These are phyloP conservation scores for Ophion ventricosus DNA, from an alignment of 2,888 invertebrate species.

Conservation along the genomic window DNA sequence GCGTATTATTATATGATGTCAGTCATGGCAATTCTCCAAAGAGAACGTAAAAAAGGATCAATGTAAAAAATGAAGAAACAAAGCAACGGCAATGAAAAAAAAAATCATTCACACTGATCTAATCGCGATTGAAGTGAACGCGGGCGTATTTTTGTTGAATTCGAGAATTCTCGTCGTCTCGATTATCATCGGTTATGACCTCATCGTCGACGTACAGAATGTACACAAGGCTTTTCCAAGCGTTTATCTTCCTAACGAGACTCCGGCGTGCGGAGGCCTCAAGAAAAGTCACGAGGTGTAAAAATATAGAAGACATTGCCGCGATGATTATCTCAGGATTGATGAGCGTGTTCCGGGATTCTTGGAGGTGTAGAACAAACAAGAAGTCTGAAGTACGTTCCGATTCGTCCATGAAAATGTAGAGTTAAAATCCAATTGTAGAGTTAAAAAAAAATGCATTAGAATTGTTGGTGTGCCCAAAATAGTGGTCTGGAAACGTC, in stretches of 20 bases:
- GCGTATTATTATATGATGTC: neutral
- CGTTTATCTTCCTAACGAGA: neutral
- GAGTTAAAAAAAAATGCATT: neutral
- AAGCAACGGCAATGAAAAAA: neutral
- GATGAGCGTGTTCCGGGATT: neutral
- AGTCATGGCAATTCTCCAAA: neutral
- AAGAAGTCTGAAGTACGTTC: neutral
- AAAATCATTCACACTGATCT: slow-evolving; percentile 20
- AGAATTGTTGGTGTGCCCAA: neutral
- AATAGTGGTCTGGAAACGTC: neutral
- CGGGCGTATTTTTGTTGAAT: slow-evolving; percentile 1
- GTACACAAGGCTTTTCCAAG: slow-evolving; percentile 16
- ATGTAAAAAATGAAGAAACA: neutral
- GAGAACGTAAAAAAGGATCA: neutral
- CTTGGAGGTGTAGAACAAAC: neutral
- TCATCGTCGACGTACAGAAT: slow-evolving; percentile 20
- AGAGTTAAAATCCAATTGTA: neutral
- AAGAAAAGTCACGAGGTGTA: neutral
- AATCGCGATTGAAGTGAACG: slow-evolving; percentile 17
- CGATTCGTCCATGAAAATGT: neutral
- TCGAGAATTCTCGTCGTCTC: slow-evolving; percentile 19
- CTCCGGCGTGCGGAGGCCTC: neutral
- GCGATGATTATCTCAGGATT: neutral
- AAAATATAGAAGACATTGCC: neutral
- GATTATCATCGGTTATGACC: slow-evolving; percentile 37